Conservation (phyloP, 2,797 vertebrate species). For the Netta rufina region DNA sequence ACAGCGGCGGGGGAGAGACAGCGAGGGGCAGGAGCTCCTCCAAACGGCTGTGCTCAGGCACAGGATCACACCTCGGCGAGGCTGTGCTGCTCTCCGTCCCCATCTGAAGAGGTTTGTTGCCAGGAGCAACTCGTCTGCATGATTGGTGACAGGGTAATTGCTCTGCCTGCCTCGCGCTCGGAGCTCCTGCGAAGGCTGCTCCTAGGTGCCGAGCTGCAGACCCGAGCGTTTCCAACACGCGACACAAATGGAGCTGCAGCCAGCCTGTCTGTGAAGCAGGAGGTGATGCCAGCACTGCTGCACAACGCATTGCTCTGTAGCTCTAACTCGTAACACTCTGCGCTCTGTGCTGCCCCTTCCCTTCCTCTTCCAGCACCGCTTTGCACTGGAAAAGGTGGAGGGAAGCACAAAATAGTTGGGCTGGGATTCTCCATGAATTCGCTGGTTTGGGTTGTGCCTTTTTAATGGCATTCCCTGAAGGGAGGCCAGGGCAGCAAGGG, state of each 20-base stretch:
- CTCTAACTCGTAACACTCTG: background rate
- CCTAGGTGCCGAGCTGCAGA: background rate
- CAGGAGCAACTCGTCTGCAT: slow-evolving; percentile 21
- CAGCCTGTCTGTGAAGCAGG: background rate
- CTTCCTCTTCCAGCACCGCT: background rate
- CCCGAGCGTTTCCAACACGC: rapidly evolving
- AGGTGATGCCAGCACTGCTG: background rate
- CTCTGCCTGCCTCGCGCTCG: background rate
- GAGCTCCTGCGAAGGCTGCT: background rate
- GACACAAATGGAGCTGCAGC: rapidly evolving
- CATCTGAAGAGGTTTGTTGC: slow-evolving; percentile 12
- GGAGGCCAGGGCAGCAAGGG: background rate
- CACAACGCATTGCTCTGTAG: rapidly evolving
- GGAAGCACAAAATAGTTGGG: background rate
- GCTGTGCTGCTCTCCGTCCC: background rate
- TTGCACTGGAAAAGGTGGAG: background rate
- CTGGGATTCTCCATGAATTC: background rate
- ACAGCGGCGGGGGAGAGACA: background rate
- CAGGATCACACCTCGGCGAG: background rate
- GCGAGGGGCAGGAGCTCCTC: background rate
- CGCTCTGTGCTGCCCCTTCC: background rate
- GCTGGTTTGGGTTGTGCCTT: rapidly evolving
- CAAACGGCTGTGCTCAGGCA: background rate
- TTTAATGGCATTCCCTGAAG: background rate
- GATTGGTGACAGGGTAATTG: background rate